Evolutionary conservation across 2,113 vertebrate genomes (phyloP), one percentile per base, ranked within the genome.

Genomic region (Irena cyanogastra): DNA sequence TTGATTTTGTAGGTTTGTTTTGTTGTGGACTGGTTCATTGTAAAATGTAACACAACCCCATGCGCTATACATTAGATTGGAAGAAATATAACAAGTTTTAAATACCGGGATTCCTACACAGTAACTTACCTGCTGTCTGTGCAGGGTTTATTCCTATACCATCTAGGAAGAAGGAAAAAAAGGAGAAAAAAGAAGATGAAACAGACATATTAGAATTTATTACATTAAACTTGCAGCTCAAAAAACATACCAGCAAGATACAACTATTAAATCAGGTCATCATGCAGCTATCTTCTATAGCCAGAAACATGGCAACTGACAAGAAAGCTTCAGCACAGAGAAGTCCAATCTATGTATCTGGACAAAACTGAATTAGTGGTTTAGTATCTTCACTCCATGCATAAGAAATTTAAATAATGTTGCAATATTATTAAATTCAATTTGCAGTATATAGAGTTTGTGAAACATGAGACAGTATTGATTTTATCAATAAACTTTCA

Each of bases 101-200:
- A 63, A 45, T 8, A 72, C 6, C 24, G 8, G 24, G n/a, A 45
- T 86, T 86, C 52, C 60, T 49, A 75, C 54, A 41, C 21, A 69
- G 18, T 24, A 82, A 98, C 98, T 97, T 88, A 98, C 98, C 98
- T 83, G 98, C 98, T 91, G 98, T 98, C 83, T 98, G 98, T 83
- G 98, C 97, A 94, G 98, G 98, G 61, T 98, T 98, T 96, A 98
- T 98, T 97, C 98, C 98, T 97, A 98, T 98, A 89, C 98, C 98
- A 97, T 98, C 98, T 98, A 94, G 37, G 53, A 81, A 37, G 21
- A 19, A 41, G 11, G 3, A 22, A 21, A 23, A 54, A 83, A 30
- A 16, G 0, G 0, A 65, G 2, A 27, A 63, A 88, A 39, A 41
- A 52, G 5, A 57, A 80, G 30, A 68, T 56, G 11, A 79, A 93